These are phyloP conservation scores for Rhagologus leucostigma DNA, from an alignment of 2,113 vertebrate species.

Conservation along the genomic window DNA sequence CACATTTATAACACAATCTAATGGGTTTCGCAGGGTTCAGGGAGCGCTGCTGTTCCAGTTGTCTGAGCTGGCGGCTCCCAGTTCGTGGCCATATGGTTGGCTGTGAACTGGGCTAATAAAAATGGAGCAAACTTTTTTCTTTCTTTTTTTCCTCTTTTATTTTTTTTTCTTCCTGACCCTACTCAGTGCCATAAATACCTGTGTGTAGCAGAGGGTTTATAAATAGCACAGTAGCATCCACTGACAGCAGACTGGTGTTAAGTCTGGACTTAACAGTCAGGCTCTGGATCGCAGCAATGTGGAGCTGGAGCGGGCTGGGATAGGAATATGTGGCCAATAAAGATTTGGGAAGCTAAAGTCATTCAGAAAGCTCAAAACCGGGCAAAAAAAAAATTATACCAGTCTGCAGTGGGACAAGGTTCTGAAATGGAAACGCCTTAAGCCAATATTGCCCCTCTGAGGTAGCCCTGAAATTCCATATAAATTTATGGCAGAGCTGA, in stretches of 20 bases:
- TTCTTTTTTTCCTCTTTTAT: background rate
- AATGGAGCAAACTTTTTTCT: background rate
- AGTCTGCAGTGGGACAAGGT: background rate
- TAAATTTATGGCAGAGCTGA: conserved; percentile 45
- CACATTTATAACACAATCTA: background rate
- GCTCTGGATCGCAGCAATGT: background rate
- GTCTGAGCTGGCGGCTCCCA: conserved; percentile 30
- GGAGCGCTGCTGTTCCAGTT: conserved; percentile 5
- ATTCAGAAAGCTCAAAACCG: conserved; percentile 35
- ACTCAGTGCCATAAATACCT: conserved; percentile 69
- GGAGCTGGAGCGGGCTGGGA: background rate
- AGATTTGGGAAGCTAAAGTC: conserved; percentile 10
- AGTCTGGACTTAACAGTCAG: conserved; percentile 12
- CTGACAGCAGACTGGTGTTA: conserved; percentile 44
- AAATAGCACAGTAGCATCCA: conserved; percentile 66
- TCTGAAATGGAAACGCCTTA: conserved; percentile 55
- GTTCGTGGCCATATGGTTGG: conserved; percentile 57
- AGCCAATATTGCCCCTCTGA: conserved; percentile 51
- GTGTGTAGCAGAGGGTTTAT: conserved; percentile 54
- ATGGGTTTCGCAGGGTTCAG: conserved; percentile 56
- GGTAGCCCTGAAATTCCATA: conserved; percentile 51
- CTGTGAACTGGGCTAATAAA: conserved; percentile 61
- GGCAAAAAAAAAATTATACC: background rate
- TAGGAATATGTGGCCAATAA: conserved; percentile 20
- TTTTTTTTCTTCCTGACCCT: conserved; percentile 43